Evolutionary conservation across 2,797 vertebrate species (phyloP), one percentile per base, ranked within the genome.

Genomic region (Tragopan temminckii): DNA sequence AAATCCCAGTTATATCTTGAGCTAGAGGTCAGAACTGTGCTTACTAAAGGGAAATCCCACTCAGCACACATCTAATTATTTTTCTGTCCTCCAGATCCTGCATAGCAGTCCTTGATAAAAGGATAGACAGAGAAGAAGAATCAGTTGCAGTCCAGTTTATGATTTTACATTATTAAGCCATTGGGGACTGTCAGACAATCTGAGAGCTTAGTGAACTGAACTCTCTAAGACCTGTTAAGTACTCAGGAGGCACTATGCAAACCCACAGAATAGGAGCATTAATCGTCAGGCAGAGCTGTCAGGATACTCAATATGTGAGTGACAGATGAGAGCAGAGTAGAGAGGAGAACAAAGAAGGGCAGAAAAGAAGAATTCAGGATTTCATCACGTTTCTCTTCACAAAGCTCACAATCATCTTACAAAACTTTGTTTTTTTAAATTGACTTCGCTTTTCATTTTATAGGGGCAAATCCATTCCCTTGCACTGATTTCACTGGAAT

Each of bases 91-190:
- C 57, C 85, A 87, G 64, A 82, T 61, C 57, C 31, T 46, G 33
- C 55, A 9, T 1, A 78, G 82, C 59, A 72, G 46, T 15, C 87
- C 38, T 71, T 82, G 83, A 91, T 88, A 89, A 94, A 86, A 72
- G 80, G 82, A 74, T 19, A 86, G 77, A 69, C 31, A 63, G 83
- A 80, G 66, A 82, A 85, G 71, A 89, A 35, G 81, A 91, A 88
- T 91, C 79, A 25, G 53, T 55, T 90, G 70, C 80, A 85, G 77
- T 52, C 68, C 1, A 2, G 43, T 83, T 91, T 94, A 72, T 90
- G 91, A 93, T 94, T 96, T 91, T 93, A 79, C 52, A 82, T 95
- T 92, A 96, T 94, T 81, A 96, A 96, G 86, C 89, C 94, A 35
- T 85, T 64, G 58, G 93, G 91, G 90, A 81, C 90, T 81, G 67